phyloP scores from a whole-genome alignment of 1,140 invertebrate species.

The Ceratitis capitata region DNA sequence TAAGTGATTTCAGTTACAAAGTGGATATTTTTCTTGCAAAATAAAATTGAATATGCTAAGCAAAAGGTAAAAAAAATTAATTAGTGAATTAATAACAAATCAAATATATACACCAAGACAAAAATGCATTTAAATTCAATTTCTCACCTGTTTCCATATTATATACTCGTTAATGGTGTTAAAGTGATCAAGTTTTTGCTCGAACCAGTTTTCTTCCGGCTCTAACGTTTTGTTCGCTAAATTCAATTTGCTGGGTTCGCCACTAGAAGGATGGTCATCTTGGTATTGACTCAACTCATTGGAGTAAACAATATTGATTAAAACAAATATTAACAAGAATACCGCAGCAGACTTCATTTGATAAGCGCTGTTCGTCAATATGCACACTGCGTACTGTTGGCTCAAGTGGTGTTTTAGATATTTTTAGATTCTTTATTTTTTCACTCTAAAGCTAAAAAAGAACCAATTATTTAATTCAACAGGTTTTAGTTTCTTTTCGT shows the following conservation, averaged over 20 bases:
- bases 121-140: no score
- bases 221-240: slow-evolving; percentile 47
- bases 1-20: no score
- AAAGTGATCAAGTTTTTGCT: slow-evolving; percentile 83
- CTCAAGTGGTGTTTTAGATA: not conserved
- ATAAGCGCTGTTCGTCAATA: not conserved
- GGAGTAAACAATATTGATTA: not conserved
- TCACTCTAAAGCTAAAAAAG: not conserved
- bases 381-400: not conserved
- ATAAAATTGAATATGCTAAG: no score
- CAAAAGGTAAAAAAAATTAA: no score
- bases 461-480: not conserved
- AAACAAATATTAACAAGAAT: slow-evolving; percentile 2
- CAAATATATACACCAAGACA: no score
- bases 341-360: not conserved
- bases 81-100: no score
- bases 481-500: not conserved
- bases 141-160: slow-evolving; percentile 77
- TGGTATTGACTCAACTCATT: not conserved
- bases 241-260: slow-evolving; percentile 55
- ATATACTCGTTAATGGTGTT: slow-evolving; percentile 68
- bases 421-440: no score
- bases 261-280: slow-evolving; percentile 59
- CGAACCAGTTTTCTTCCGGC: slow-evolving; percentile 78
- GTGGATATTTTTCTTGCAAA: no score